A percentile compares a stretch with the other conserved stretches of the same genome.
Evolutionary conservation across 2,113 vertebrate species (phyloP).

Genomic region (Hyperopisus bebe): DNA sequence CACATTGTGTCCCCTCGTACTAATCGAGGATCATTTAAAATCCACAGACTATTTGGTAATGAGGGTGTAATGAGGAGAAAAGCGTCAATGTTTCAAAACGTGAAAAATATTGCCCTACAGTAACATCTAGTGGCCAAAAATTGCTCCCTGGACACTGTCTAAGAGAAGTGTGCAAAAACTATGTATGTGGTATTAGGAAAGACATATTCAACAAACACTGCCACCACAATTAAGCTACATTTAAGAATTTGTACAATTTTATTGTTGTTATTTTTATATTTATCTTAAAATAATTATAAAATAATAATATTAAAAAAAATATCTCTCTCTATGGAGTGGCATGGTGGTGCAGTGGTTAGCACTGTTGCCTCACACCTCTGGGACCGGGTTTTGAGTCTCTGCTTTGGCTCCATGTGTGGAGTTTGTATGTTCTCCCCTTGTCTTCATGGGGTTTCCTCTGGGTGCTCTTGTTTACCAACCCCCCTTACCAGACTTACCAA

Average conservation of each 20-base stretch:
- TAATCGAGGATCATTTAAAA: neutral
- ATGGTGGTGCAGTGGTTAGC: neutral
- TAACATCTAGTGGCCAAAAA: neutral
- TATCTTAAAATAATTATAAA: neutral
- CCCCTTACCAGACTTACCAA: too few species aligned
- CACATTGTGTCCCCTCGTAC: neutral
- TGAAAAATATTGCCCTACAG: neutral
- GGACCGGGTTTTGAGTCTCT: neutral
- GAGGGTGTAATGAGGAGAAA: neutral
- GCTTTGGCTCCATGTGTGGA: too few species aligned
- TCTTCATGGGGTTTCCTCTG: too few species aligned
- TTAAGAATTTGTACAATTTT: neutral
- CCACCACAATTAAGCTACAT: neutral
- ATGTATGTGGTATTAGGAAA: neutral
- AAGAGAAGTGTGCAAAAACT: neutral
- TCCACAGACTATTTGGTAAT: neutral
- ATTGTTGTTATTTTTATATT: neutral
- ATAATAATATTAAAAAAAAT: neutral
- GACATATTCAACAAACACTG: neutral
- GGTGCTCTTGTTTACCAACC: too few species aligned
- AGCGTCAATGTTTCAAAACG: too few species aligned
- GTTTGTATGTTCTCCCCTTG: too few species aligned
- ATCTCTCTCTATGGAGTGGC: neutral
- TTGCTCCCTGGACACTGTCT: neutral
- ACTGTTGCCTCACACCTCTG: neutral